phyloP scores from a whole-genome alignment of 2,113 vertebrate genomes.

The Mobula birostris region DNA sequence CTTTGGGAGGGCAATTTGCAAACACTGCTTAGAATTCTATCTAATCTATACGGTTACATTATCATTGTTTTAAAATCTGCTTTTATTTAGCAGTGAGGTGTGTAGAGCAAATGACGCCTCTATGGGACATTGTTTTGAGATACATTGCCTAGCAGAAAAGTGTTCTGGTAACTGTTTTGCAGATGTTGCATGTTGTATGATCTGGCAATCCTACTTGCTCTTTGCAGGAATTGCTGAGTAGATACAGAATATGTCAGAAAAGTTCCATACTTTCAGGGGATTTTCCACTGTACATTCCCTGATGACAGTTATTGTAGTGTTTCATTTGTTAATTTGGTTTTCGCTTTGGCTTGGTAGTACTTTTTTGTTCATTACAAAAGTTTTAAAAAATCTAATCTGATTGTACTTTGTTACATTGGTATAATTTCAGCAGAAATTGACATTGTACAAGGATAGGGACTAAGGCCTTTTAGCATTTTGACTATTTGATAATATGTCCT shows the following conservation, averaged over 20 bases:
- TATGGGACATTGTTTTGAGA: neutral
- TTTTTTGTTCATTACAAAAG: neutral
- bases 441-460: no score
- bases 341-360: neutral
- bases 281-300: conserved; percentile 25
- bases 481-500: no score
- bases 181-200: neutral
- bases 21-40: neutral
- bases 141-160: neutral
- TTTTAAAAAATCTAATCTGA: neutral
- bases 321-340: neutral
- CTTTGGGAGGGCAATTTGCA: neutral
- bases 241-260: neutral
- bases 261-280: conserved; percentile 5
- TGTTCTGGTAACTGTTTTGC: conserved; percentile 6
- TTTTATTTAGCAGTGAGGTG: neutral
- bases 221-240: conserved; percentile 5
- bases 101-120: neutral
- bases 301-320: neutral
- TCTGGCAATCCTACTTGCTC: conserved; percentile 3
- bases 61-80: neutral
- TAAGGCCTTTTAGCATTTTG: no score
- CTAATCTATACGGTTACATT: neutral
- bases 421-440: no score
- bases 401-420: no score